Evolutionary conservation across 2,888 invertebrate species (phyloP).

Genomic region (Ceraclea dissimilis): DNA sequence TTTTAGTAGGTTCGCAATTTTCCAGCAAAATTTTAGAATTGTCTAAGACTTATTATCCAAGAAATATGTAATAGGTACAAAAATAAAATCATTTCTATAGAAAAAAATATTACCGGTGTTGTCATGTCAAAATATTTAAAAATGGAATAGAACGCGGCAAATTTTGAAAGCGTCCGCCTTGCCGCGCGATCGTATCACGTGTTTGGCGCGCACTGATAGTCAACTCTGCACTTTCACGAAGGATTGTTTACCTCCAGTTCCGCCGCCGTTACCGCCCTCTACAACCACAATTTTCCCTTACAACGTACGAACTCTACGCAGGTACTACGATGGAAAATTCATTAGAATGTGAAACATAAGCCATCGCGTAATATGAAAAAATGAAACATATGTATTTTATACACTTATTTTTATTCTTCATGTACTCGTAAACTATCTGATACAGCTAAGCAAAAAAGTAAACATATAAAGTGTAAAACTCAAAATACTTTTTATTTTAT

Average conservation of each 20-base stretch:
- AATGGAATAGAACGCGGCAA: slow-evolving; percentile 2
- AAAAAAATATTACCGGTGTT: slow-evolving; percentile 10
- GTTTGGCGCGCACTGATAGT: slow-evolving; percentile 22
- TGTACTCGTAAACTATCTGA: too few species aligned
- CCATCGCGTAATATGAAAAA: too few species aligned
- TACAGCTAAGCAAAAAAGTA: too few species aligned
- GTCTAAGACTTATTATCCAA: too few species aligned
- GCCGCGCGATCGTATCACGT: slow-evolving; percentile 19
- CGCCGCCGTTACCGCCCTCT: neutral
- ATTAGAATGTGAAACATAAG: slow-evolving; percentile 3
- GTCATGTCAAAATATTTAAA: slow-evolving; percentile 7
- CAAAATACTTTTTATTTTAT: too few species aligned
- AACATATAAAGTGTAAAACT: too few species aligned
- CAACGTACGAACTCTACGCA: neutral
- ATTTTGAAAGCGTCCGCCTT: slow-evolving; percentile 24
- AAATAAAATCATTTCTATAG: too few species aligned
- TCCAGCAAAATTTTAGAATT: too few species aligned
- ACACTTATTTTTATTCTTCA: too few species aligned
- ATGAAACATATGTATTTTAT: too few species aligned
- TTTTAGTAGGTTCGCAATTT: too few species aligned
- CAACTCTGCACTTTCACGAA: neutral
- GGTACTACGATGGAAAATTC: neutral
- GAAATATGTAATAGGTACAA: too few species aligned
- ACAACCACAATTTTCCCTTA: neutral
- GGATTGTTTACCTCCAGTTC: slow-evolving; percentile 19